Percentiles rank a stretch among this genome's conserved stretches.
Evolutionary conservation across 2,888 invertebrate species (phyloP).

Genomic region (Sicus ferrugineus): DNA sequence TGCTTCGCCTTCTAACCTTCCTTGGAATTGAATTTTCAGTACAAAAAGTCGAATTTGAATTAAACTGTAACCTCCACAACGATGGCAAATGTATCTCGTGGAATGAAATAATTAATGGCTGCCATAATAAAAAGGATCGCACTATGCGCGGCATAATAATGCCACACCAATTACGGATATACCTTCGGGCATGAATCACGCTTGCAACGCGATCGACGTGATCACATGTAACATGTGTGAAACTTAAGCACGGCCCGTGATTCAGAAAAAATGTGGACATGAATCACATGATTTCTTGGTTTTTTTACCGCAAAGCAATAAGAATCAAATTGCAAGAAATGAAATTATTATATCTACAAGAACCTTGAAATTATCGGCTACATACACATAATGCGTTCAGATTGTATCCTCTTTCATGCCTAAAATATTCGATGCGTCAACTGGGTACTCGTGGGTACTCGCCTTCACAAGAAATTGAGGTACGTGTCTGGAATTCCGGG

Average conservation of each 20-base stretch:
- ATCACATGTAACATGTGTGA: too few species aligned
- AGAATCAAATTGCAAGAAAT: too few species aligned
- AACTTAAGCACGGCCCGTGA: too few species aligned
- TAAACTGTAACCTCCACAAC: not conserved
- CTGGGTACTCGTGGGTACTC: not conserved
- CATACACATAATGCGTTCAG: too few species aligned
- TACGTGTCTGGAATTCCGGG: conserved; percentile 8
- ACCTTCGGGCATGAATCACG: not conserved
- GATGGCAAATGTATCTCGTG: not conserved
- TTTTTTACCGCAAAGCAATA: too few species aligned
- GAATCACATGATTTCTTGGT: too few species aligned
- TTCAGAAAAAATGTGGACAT: too few species aligned
- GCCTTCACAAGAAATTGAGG: not conserved
- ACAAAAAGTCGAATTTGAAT: too few species aligned
- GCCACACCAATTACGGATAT: not conserved
- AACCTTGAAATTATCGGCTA: too few species aligned
- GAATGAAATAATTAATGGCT: not conserved
- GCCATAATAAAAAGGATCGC: not conserved
- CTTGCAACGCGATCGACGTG: too few species aligned
- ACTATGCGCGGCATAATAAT: not conserved
- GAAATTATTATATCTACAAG: too few species aligned
- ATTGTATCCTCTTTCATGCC: too few species aligned
- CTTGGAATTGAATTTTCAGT: not conserved
- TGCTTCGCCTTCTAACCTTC: not conserved
- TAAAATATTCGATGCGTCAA: not conserved